Percentiles rank a stretch among this genome's conserved stretches.
Evolutionary conservation across 2,888 invertebrate species (phyloP).

Genomic region (Rhopalosiphum nymphaeae): DNA sequence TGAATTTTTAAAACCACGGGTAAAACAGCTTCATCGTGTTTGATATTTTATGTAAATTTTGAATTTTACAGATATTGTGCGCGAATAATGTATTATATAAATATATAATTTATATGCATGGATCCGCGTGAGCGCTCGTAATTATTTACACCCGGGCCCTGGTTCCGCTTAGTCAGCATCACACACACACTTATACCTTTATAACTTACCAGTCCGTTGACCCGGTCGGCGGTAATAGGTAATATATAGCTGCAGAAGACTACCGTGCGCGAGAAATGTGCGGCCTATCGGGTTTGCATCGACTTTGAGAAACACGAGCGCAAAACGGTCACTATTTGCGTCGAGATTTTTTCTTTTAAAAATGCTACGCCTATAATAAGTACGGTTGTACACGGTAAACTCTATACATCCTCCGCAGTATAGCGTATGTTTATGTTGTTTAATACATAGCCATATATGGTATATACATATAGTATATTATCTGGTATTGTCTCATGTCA

Average conservation of each 20-base stretch:
- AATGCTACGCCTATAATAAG: background rate
- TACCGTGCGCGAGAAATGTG: constrained; percentile 29
- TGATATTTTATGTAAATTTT: constrained; percentile 44
- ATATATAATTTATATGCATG: background rate
- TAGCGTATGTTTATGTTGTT: background rate
- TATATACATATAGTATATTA: background rate
- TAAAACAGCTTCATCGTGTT: constrained; percentile 28
- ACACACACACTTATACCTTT: background rate
- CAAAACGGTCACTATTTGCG: constrained; percentile 12
- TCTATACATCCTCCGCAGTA: background rate
- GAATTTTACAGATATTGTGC: constrained; percentile 6
- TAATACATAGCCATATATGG: background rate
- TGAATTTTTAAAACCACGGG: constrained; percentile 47
- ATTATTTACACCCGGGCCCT: constrained; percentile 54
- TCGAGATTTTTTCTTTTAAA: constrained; percentile 2
- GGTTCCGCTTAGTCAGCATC: constrained; percentile 47
- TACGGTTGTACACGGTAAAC: background rate
- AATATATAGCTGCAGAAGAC: constrained; percentile 19
- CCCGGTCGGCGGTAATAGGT: background rate
- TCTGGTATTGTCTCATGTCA: background rate
- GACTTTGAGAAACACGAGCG: constrained; percentile 19
- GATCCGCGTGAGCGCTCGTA: constrained; percentile 57
- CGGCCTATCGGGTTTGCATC: constrained; percentile 10
- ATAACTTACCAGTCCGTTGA: constrained; percentile 43
- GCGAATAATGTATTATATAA: background rate